Conservation (phyloP, 2,797 vertebrate species). For the Clarias laeviceps region DNA sequence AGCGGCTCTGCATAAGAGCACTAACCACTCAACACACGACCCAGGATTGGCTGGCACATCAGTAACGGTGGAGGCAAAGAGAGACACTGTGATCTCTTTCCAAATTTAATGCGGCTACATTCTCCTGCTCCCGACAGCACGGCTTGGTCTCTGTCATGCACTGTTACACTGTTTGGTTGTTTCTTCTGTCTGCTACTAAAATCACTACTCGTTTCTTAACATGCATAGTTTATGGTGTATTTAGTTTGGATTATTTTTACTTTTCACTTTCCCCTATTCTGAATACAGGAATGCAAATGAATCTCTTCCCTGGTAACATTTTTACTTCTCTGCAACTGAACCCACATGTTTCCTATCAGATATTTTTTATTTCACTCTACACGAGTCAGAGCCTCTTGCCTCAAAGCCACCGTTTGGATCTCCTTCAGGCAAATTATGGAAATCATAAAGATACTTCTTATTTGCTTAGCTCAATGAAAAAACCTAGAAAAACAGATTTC, state of each 20-base stretch:
- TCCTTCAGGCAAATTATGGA: slow-evolving; percentile 64
- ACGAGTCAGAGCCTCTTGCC: slow-evolving; percentile 58
- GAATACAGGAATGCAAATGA: slow-evolving; percentile 46
- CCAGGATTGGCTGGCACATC: slow-evolving; percentile 11
- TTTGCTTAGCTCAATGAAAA: slow-evolving; percentile 52
- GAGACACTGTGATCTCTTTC: slow-evolving; percentile 1
- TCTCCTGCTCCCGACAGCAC: slow-evolving; percentile 9
- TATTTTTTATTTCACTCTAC: slow-evolving; percentile 50
- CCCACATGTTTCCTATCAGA: slow-evolving; percentile 59
- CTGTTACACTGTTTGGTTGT: neutral
- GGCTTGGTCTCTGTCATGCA: slow-evolving; percentile 1
- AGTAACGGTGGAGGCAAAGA: slow-evolving; percentile 11
- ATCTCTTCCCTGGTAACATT: slow-evolving; percentile 23
- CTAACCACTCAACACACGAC: slow-evolving; percentile 19
- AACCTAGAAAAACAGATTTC: slow-evolving; percentile 50
- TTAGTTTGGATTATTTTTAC: slow-evolving; percentile 9
- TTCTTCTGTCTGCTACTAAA: slow-evolving; percentile 19
- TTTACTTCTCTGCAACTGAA: slow-evolving; percentile 42
- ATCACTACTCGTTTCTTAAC: slow-evolving; percentile 14
- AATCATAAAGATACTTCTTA: slow-evolving; percentile 55
- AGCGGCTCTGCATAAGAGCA: slow-evolving; percentile 16
- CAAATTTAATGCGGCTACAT: slow-evolving; percentile 7
- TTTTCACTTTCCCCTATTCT: slow-evolving; percentile 27
- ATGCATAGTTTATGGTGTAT: neutral
- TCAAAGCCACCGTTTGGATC: slow-evolving; percentile 56